Evolutionary conservation across 2,113 vertebrate genomes (phyloP), one percentile per base, ranked within the genome.

Genomic region (Solea solea): DNA sequence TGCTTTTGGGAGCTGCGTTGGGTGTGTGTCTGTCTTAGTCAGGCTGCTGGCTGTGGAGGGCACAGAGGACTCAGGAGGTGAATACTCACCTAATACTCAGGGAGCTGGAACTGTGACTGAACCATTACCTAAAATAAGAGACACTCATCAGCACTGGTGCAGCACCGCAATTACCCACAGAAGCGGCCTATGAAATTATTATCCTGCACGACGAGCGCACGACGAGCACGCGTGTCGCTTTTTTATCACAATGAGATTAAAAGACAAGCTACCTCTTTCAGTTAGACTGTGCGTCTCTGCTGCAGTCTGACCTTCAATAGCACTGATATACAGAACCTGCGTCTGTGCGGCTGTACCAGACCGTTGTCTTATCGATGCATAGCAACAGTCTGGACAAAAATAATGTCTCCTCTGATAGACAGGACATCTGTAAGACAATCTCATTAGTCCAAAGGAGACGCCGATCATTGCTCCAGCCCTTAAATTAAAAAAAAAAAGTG

Each of bases 281-380:
- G 65, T 82, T 66, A 71, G 28, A 28, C 52, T 14, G 27, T 53
- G 51, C 66, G 67, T 57, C 65, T 80, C 74, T 74, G 80, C 72
- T 63, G 69, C 76, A 8, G 76, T 70, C 61, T 89, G 88, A 91
- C 89, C 89, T 90, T 86, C 75, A 72, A 41, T 44, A 69, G 78
- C 66, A 64, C 65, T 25, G 55, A 0, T 49, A 34, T 34, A 34
- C 34, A 34, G 69, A 63, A 66, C 60, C 13, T 60, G 64, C 49
- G 28, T 68, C 70, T 25, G 46, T 54, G 59, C 34, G 42, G 27
- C 42, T 68, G 56, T 46, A 34, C 13, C 56, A n/a, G 45, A 48
- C 45, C 45, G 70, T 77, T 48, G 50, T 72, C 48, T 9, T 21
- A 54, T 15, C 53, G 54, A 68, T 16, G 67, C 9, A 50, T 1